These are phyloP conservation scores for Tylochromis polylepis DNA, from an alignment of 2,113 vertebrate genomes.

Conservation along the genomic window DNA sequence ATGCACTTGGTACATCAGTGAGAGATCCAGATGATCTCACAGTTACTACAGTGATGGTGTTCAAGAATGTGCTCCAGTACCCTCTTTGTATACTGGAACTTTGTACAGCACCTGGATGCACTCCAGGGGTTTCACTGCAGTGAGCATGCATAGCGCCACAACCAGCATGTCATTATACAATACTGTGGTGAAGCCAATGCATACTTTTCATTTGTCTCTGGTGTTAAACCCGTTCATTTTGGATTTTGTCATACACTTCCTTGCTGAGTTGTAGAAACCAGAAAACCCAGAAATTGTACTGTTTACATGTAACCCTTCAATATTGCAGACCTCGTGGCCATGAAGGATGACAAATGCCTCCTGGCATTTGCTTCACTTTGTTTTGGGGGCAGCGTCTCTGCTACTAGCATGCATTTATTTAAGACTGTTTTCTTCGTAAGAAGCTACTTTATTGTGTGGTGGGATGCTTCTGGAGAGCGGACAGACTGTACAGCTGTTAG, in stretches of 20 bases:
- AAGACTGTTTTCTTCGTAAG: conserved; percentile 54
- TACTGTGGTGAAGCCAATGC: conserved; percentile 69
- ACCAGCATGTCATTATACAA: conserved; percentile 74
- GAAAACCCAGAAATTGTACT: conserved; percentile 76
- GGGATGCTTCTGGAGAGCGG: conserved; percentile 30
- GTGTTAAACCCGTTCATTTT: conserved; percentile 75
- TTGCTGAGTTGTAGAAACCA: conserved; percentile 72
- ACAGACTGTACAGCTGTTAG: conserved; percentile 47
- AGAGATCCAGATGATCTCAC: not conserved
- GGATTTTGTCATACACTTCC: conserved; percentile 72
- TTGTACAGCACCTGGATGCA: conserved; percentile 47
- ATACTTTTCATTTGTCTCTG: conserved; percentile 74
- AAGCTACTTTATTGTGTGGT: conserved; percentile 47
- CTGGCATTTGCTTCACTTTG: conserved; percentile 62
- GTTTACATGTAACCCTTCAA: conserved; percentile 77
- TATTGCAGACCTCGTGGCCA: conserved; percentile 56
- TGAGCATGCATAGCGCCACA: conserved; percentile 47
- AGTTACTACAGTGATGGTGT: not conserved
- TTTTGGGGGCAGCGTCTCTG: conserved; percentile 64
- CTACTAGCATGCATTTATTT: conserved; percentile 58
- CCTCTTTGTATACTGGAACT: conserved; percentile 25
- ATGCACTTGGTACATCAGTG: not conserved
- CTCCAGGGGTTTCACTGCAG: conserved; percentile 54
- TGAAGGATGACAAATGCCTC: conserved; percentile 69
- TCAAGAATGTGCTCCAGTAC: conserved; percentile 14